Percentiles rank a stretch among this genome's conserved stretches.
These are phyloP conservation scores for Andrena trimmerana DNA, from an alignment of 2,888 invertebrate species.

Conservation along the genomic window DNA sequence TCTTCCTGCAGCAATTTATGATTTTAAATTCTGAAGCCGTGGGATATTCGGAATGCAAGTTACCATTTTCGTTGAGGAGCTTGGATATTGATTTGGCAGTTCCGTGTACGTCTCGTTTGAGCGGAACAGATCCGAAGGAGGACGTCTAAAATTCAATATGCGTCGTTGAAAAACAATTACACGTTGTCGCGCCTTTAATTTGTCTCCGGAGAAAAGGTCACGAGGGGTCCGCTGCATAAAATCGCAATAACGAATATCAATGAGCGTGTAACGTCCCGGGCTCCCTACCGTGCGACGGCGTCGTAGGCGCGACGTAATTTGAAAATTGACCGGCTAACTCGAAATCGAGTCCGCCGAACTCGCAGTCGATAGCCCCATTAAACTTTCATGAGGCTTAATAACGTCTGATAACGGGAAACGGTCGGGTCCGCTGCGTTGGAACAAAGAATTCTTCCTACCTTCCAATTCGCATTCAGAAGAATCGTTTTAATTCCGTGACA, in stretches of 20 bases:
- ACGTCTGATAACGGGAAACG: conserved; percentile 45
- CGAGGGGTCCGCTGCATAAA: conserved; percentile 70
- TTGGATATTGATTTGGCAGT: conserved; percentile 9
- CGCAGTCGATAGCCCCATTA: conserved; percentile 46
- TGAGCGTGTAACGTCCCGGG: conserved; percentile 68
- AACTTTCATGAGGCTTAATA: conserved; percentile 65
- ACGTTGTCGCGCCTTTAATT: conserved; percentile 65
- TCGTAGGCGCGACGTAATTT: conserved; percentile 60
- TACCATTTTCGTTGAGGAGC: neutral
- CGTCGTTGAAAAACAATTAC: conserved; percentile 77
- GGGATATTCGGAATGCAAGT: neutral
- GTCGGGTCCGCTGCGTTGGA: neutral
- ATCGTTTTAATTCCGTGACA: neutral
- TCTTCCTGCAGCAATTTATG: no score
- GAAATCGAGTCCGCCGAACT: conserved; percentile 39
- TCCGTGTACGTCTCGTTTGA: conserved; percentile 20
- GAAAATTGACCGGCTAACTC: conserved; percentile 66
- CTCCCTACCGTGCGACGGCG: conserved; percentile 37
- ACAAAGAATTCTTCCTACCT: neutral
- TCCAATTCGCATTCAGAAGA: neutral
- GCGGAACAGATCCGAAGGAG: neutral
- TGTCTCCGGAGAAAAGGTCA: conserved; percentile 48
- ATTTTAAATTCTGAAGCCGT: neutral
- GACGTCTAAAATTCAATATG: conserved; percentile 72
- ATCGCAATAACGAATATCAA: conserved; percentile 76